Evolutionary conservation across 2,797 vertebrate genomes (phyloP), one percentile per base, ranked within the genome.

Genomic region (Anguilla marmorata): DNA sequence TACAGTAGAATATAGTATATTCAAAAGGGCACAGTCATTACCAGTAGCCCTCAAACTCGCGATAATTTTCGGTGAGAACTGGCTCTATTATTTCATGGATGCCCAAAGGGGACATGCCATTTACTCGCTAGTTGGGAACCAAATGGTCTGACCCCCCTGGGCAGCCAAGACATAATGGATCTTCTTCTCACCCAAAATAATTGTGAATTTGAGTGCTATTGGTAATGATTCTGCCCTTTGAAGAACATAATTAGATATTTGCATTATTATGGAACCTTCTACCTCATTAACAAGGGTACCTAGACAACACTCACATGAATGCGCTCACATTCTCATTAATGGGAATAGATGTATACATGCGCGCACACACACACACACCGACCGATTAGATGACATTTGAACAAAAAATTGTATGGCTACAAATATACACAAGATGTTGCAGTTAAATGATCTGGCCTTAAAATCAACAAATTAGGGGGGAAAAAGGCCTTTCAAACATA

Each of bases 401-500:
- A 86, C 54, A 87, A 88, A 90, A 86, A 6, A 30, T 88, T 91
- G 89, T 91, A 93, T 92, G 90, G 88, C 89, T 80, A 30, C 0
- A 41, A 79, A 79, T 11, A 12, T 14, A 30, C n/a, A 0, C 33
- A 41, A 21, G 14, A 14, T 6, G 33, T 37, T 41, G 12, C 74
- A 16, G 14, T 41, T 14, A 41, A 79, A 19, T 3, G 12, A 33
- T 79, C 7, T 19, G 33, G 3, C 1, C 24, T 37, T 37, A 1
- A 7, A 19, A 41, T 37, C 19, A 7, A 19, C 33, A 79, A 14
- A 41, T 41, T 11, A 79, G n/a, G 12, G 5, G 5, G 41, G 19
- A 19, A 37, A 79, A 33, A 74, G 27, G 72, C 9, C 12, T 74
- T 41, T 79, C 11, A 74, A 74, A 37, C 0, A 16, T 24, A 33